Percentiles rank a stretch among this genome's conserved stretches.
Conservation (phyloP, 23 tunicate species). For the Botrylloides violaceus region DNA sequence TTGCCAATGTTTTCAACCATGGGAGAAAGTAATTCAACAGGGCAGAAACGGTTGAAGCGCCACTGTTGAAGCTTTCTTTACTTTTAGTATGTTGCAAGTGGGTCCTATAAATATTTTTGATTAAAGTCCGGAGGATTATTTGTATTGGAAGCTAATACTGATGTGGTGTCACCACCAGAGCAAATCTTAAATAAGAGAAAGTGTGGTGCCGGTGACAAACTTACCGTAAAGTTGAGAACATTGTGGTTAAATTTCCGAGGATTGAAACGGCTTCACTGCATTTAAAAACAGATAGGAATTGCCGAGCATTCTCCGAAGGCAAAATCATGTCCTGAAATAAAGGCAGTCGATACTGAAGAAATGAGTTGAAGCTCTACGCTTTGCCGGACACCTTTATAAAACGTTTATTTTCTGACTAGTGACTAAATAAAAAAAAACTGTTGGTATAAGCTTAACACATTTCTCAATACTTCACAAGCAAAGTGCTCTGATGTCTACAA, state of each 20-base stretch:
- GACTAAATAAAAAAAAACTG: too few relatives aligned
- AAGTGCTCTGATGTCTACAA: too few relatives aligned
- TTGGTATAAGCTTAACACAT: too few relatives aligned
- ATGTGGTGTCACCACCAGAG: background rate
- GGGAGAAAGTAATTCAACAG: background rate
- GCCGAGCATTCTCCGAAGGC: background rate
- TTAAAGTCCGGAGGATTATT: too few relatives aligned
- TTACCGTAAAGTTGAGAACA: background rate
- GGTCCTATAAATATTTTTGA: too few relatives aligned
- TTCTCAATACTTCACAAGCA: too few relatives aligned
- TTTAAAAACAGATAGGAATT: background rate
- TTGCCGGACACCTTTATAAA: too few relatives aligned
- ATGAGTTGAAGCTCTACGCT: too few relatives aligned
- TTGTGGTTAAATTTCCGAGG: background rate
- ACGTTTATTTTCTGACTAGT: too few relatives aligned
- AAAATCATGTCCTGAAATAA: slow-evolving; percentile 14
- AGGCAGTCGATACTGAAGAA: too few relatives aligned
- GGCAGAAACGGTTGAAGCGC: background rate
- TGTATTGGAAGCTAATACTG: background rate
- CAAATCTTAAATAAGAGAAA: background rate
- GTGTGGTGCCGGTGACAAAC: background rate
- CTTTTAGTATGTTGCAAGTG: background rate
- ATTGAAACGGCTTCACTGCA: slow-evolving; percentile 1
- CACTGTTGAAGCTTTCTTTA: background rate
- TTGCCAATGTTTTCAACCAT: slow-evolving; percentile 10